Evolutionary conservation across 2,113 vertebrate genomes (phyloP).

Genomic region (Ploceus nigricollis): DNA sequence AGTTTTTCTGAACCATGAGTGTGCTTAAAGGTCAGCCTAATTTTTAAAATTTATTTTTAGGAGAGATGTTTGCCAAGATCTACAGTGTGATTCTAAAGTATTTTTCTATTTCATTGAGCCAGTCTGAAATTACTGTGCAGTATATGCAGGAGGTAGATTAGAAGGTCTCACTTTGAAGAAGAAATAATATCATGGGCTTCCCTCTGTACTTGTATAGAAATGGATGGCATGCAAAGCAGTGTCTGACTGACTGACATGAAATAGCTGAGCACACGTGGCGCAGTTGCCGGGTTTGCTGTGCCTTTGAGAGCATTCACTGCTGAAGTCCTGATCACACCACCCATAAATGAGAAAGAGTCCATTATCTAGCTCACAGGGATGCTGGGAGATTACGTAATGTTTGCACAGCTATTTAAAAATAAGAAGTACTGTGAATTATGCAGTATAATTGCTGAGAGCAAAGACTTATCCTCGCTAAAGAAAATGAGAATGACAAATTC

Average conservation of each 20-base stretch:
- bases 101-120: background rate
- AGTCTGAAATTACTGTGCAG: background rate
- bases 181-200: background rate
- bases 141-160: background rate
- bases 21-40: background rate
- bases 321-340: slow-evolving; percentile 3
- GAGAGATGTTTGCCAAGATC: background rate
- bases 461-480: background rate
- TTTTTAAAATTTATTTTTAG: background rate
- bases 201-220: background rate
- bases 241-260: background rate
- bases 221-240: background rate
- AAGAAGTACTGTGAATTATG: slow-evolving; percentile 21
- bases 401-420: slow-evolving; percentile 48
- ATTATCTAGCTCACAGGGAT: background rate
- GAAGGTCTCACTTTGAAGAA: background rate
- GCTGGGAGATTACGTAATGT: slow-evolving; percentile 23
- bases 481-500: slow-evolving; percentile 25
- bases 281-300: background rate
- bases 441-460: slow-evolving; percentile 20
- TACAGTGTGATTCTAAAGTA: background rate
- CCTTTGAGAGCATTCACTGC: background rate
- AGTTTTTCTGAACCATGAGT: background rate
- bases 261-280: background rate
- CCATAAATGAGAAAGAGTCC: slow-evolving; percentile 19